Evolutionary conservation across 2,113 vertebrate species (phyloP).

Genomic region (Laticauda laticaudata): DNA sequence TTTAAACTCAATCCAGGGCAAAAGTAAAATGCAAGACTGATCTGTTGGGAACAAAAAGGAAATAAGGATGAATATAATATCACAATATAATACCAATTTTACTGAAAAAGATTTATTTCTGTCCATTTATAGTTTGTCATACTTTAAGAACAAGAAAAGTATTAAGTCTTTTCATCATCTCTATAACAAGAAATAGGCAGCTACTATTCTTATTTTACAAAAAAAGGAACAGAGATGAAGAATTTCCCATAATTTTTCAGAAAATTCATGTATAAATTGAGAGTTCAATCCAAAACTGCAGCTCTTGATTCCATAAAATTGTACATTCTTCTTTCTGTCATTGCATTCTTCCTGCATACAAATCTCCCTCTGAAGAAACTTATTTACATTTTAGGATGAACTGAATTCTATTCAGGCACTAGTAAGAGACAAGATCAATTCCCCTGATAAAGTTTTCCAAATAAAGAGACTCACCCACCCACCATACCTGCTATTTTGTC

Average conservation of each 20-base stretch:
- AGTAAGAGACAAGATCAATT: background rate
- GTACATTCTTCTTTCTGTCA: background rate
- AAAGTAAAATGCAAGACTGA: background rate
- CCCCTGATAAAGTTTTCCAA: background rate
- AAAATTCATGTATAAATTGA: background rate
- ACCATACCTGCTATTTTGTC: background rate
- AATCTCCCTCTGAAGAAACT: background rate
- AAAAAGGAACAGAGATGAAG: background rate
- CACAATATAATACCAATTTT: background rate
- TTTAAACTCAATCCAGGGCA: background rate
- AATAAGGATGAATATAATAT: background rate
- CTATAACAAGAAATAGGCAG: constrained; percentile 1
- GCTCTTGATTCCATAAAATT: background rate
- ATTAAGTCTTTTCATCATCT: background rate
- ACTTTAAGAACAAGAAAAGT: background rate
- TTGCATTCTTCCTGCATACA: background rate
- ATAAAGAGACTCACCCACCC: background rate
- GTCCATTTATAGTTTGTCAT: background rate
- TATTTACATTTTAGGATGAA: too few species aligned
- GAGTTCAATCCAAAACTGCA: too few species aligned
- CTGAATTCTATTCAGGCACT: background rate
- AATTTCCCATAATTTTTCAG: background rate
- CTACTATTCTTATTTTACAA: background rate
- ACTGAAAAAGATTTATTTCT: background rate
- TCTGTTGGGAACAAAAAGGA: background rate